Conservation (phyloP, 1,140 invertebrate species). For the Bombus waltoni region DNA sequence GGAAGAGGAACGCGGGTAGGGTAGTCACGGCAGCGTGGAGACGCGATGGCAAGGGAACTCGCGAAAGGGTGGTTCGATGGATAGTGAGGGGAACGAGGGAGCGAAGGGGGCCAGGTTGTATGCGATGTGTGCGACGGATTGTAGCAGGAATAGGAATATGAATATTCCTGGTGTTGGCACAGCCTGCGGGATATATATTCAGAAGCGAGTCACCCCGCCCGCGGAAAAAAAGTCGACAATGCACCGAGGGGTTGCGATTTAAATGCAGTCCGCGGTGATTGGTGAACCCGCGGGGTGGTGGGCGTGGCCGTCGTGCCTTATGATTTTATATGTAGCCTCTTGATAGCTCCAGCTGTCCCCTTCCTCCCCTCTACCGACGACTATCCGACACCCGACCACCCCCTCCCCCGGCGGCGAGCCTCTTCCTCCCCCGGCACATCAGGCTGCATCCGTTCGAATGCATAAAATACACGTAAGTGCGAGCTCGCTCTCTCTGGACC, state of each 20-base stretch:
- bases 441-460: conserved; percentile 63
- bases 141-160: conserved; percentile 65
- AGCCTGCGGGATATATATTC: conserved; percentile 52
- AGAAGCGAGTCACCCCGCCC: conserved; percentile 74
- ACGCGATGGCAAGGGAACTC: background rate
- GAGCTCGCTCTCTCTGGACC: conserved; percentile 42
- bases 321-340: conserved; percentile 80
- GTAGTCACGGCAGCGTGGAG: background rate
- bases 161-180: conserved; percentile 67
- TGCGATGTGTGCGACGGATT: conserved; percentile 44
- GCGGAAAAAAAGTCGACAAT: conserved; percentile 77
- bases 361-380: conserved; percentile 3
- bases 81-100: background rate
- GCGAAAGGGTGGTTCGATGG: conserved; percentile 15
- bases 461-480: conserved; percentile 72
- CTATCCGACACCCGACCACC: conserved; percentile 51
- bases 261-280: conserved; percentile 79
- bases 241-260: conserved; percentile 79
- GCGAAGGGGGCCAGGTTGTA: background rate
- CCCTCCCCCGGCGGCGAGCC: background rate
- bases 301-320: conserved; percentile 79
- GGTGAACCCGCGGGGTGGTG: conserved; percentile 77
- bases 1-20: conserved; percentile 26
- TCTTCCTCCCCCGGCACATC: conserved; percentile 34
- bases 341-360: conserved; percentile 64